Conservation (phyloP, 2,797 vertebrate species). For the Sebastes trivittatus region DNA sequence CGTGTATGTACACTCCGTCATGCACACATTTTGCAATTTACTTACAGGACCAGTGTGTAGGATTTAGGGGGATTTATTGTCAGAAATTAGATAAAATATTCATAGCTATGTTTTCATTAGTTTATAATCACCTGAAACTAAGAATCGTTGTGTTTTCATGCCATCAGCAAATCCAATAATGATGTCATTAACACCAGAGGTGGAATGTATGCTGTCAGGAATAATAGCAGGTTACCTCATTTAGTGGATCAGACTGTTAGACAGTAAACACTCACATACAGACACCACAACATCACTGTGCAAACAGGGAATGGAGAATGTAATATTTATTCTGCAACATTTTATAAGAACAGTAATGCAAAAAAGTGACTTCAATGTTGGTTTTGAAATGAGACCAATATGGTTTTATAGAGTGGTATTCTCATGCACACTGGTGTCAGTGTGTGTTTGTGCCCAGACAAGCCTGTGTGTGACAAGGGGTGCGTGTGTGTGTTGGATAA, state of each 20-base stretch:
- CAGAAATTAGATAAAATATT: too few relatives aligned
- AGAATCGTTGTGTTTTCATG: too few relatives aligned
- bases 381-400: neutral
- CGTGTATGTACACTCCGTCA: neutral
- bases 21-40: neutral
- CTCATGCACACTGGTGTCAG: neutral
- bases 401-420: slow-evolving; percentile 17
- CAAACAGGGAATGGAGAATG: neutral
- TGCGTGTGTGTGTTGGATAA: neutral
- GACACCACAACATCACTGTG: neutral
- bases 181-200: neutral
- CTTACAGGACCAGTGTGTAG: too few relatives aligned
- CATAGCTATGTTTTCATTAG: too few relatives aligned
- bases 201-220: slow-evolving; percentile 16
- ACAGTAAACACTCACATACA: neutral
- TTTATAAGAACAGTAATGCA: neutral
- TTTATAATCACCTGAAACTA: too few relatives aligned
- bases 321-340: neutral
- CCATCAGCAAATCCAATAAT: neutral
- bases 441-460: slow-evolving; percentile 5
- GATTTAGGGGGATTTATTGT: too few relatives aligned
- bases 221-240: neutral
- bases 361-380: neutral
- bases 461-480: neutral
- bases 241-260: neutral